Base-by-base conservation (phyloP, 1,140 invertebrate species). In the Musca vetustissima region DNA sequence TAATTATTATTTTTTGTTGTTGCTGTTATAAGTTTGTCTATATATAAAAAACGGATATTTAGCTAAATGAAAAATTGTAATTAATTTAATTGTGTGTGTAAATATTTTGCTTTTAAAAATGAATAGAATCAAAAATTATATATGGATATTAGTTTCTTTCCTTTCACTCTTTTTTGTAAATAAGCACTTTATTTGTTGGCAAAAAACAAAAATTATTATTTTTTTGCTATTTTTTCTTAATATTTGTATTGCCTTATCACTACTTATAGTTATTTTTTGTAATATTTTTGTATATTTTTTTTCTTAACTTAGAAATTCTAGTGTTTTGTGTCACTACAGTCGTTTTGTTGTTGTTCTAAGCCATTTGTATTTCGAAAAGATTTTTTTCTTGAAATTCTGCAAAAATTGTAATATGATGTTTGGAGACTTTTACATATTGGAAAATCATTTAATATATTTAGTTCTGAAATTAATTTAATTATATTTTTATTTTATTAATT, bases 371-470 rank as follows among this genome's bases (percentile, higher is more conserved):
- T 43, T 9, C n/a, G n/a, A n/a, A n/a, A n/a, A n/a, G n/a, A n/a
- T 28, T 28, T 57, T 57, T n/a, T 15, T 15, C 1, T 28, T 57
- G 21, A 7, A 22, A 22, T 22, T 55, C 13, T 55, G 24, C 21
- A 28, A 43, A 0, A 57, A 15, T 57, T 28, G 4, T 15, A 28
- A 17, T 17, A 24, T 28, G 11, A 43, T 7, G 36, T 43, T 43
- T 57, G 53, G 53, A 57, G 53, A 57, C 53, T 57, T 57, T 57
- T 57, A 57, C 53, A 57, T 57, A 57, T 15, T 57, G 53, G 53
- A 57, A 43, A 43, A 43, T 43, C 36, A 11, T 43, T 28, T 28
- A 28, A 8, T 4, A n/a, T n/a, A 28, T 28, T 28, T 28, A 28
- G 8, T 4, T 4, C 3, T 28, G 8, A 28, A 28, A 28, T 4